Conservation (phyloP, 2,113 vertebrate genomes). For the Lota lota region DNA sequence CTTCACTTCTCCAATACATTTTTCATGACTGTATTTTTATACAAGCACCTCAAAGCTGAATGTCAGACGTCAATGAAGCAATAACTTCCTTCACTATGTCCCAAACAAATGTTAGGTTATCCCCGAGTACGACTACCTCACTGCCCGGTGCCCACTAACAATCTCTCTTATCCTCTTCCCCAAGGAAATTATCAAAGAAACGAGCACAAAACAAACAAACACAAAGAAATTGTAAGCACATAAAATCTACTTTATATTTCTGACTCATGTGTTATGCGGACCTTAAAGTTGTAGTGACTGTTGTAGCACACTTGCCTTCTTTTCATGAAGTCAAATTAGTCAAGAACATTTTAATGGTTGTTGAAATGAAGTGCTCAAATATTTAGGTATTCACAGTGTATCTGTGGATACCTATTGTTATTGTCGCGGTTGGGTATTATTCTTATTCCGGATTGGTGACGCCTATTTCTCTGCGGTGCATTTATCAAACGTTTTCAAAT, state of each 20-base stretch:
- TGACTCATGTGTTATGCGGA: background rate
- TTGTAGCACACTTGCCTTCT: background rate
- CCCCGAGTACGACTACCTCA: background rate
- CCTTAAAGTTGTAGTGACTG: background rate
- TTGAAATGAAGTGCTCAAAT: too few species aligned
- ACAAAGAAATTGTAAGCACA: background rate
- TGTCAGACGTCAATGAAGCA: conserved; percentile 7
- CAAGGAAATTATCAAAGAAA: background rate
- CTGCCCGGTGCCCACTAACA: background rate
- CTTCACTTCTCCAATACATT: background rate
- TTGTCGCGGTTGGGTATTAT: background rate
- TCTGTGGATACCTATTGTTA: background rate
- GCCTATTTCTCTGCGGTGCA: too few species aligned
- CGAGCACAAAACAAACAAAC: background rate
- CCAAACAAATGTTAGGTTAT: conserved; percentile 7
- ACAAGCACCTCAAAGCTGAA: conserved; percentile 1
- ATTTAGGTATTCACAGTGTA: too few species aligned
- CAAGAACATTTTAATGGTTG: too few species aligned
- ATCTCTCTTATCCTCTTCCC: background rate
- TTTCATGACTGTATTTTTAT: conserved; percentile 9
- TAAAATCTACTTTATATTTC: background rate
- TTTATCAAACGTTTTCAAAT: too few species aligned
- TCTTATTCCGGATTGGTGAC: too few species aligned
- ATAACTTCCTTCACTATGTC: background rate
- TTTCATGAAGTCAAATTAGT: background rate